These are phyloP conservation scores for Drosophila eohydei DNA, from an alignment of 2,888 invertebrate genomes.

Conservation along the genomic window DNA sequence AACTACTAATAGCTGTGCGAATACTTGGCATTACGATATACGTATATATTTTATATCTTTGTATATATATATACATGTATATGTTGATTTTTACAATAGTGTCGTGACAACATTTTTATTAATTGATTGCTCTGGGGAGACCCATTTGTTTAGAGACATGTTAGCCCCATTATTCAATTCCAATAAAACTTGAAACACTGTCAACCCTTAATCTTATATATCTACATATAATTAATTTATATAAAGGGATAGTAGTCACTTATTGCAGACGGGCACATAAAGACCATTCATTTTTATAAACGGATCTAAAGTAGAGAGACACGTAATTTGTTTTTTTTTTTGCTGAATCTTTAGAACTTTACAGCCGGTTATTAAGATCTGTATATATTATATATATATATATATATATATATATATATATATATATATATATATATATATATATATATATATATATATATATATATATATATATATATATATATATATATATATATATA, in stretches of 20 bases:
- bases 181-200: not conserved
- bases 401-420: not conserved
- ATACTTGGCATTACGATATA: not conserved
- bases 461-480: too few species aligned
- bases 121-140: slow-evolving; percentile 17
- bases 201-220: not conserved
- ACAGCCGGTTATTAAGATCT: not conserved
- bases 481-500: too few species aligned
- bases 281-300: slow-evolving; percentile 8
- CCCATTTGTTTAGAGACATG: slow-evolving; percentile 7
- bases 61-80: not conserved
- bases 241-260: slow-evolving; percentile 3
- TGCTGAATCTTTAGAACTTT: not conserved
- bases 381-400: not conserved
- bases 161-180: not conserved
- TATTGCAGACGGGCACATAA: slow-evolving; percentile 6
- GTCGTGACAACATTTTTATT: slow-evolving; percentile 23
- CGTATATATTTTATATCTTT: not conserved
- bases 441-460: too few species aligned
- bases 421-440: too few species aligned
- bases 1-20: not conserved
- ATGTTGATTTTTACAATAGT: not conserved
- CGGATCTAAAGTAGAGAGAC: not conserved
- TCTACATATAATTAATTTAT: not conserved
- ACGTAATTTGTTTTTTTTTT: not conserved